Conservation (phyloP, 2,888 invertebrate genomes). For the Polyommatus icarus region DNA sequence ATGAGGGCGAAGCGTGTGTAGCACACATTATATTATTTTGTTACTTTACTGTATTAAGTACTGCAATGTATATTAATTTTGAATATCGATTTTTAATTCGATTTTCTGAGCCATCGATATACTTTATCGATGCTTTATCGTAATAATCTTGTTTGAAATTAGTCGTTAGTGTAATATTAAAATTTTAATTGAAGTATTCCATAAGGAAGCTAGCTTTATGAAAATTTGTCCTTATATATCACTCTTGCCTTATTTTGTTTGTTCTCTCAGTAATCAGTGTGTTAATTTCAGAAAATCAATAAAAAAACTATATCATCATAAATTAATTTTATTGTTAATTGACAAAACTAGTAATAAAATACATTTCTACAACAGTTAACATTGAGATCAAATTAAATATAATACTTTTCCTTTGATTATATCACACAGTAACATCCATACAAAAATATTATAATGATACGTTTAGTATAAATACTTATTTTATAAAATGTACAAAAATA, state of each 20-base stretch:
- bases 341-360: conserved; percentile 11
- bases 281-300: neutral
- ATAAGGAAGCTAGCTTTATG: no score
- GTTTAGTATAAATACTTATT: neutral
- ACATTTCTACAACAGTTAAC: conserved; percentile 12
- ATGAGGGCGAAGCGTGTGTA: neutral
- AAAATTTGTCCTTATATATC: no score
- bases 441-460: conserved; percentile 29
- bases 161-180: no score
- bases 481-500: conserved; percentile 41
- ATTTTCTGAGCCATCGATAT: neutral
- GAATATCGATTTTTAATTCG: neutral
- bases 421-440: conserved; percentile 15
- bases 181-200: no score
- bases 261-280: neutral
- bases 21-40: neutral
- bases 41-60: no score
- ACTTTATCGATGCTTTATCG: no score
- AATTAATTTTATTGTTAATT: conserved; percentile 12
- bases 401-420: neutral
- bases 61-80: neutral
- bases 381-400: neutral
- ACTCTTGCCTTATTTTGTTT: no score
- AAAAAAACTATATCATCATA: neutral
- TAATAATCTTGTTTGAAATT: no score